A percentile compares a stretch with the other conserved stretches of the same genome.
These are phyloP conservation scores for Penaeus vannamei DNA, from an alignment of 1,140 invertebrate species.

Conservation along the genomic window DNA sequence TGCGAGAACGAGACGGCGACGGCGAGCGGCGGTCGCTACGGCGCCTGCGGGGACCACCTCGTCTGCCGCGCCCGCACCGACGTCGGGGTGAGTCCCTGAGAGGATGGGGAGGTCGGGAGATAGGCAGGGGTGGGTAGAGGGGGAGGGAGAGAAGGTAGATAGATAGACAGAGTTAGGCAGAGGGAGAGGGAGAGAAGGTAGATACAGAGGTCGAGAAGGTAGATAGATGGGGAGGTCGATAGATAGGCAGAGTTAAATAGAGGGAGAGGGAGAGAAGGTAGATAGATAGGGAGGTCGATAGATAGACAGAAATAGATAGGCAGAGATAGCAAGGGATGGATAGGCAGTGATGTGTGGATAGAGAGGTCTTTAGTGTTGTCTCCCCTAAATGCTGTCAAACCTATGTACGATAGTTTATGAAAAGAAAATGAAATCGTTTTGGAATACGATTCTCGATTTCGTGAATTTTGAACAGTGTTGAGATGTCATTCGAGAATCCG, in stretches of 20 bases:
- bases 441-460: too few species aligned
- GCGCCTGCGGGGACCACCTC: background rate
- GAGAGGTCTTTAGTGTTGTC: too few species aligned
- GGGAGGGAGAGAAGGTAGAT: background rate
- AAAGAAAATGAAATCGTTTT: too few species aligned
- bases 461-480: too few species aligned
- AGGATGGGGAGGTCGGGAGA: background rate
- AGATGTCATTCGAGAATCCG: too few species aligned
- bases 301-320: too few species aligned
- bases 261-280: background rate
- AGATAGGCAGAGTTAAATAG: conserved; percentile 6
- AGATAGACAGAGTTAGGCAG: conserved; percentile 4
- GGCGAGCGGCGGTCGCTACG: background rate
- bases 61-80: background rate
- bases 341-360: too few species aligned
- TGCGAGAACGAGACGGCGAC: background rate
- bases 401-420: too few species aligned
- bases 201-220: background rate
- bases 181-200: background rate
- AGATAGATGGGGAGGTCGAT: background rate
- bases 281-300: too few species aligned
- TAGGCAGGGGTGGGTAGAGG: background rate
- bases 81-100: background rate
- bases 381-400: too few species aligned
- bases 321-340: too few species aligned